Conservation (phyloP, 2,888 invertebrate species). For the Lithosia quadra region DNA sequence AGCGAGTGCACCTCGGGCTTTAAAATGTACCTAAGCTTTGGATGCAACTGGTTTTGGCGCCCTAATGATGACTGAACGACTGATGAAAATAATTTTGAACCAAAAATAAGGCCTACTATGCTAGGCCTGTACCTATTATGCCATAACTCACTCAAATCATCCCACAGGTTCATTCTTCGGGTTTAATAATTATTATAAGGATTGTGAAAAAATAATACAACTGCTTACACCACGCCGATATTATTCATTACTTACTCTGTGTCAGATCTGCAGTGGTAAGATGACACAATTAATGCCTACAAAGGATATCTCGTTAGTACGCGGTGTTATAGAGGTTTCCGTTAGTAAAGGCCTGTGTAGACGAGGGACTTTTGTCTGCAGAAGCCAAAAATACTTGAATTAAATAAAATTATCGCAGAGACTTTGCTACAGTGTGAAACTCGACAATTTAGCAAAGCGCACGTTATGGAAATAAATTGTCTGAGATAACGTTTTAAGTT, state of each 20-base stretch:
- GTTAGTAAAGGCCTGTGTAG: neutral
- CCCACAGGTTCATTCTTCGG: no score
- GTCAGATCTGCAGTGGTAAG: slow-evolving; percentile 6
- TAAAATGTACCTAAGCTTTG: no score
- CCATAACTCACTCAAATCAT: no score
- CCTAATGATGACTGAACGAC: no score
- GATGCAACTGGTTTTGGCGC: no score
- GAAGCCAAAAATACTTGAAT: neutral
- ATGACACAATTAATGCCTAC: neutral
- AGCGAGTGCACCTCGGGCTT: no score
- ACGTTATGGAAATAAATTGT: neutral
- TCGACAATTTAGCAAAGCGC: no score
- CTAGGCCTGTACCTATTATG: no score
- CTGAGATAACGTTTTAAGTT: neutral
- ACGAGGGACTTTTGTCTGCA: neutral
- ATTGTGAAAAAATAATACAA: slow-evolving; percentile 1
- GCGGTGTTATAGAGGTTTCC: neutral
- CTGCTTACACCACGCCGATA: neutral
- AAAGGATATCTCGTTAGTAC: slow-evolving; percentile 7
- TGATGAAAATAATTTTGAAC: no score
- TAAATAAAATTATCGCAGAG: neutral
- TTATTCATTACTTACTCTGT: neutral
- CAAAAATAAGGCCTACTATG: no score
- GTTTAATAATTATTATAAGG: no score
- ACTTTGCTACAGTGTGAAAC: neutral